These are phyloP conservation scores for Tachystola acroxantha DNA, from an alignment of 2,888 invertebrate genomes.

Conservation along the genomic window DNA sequence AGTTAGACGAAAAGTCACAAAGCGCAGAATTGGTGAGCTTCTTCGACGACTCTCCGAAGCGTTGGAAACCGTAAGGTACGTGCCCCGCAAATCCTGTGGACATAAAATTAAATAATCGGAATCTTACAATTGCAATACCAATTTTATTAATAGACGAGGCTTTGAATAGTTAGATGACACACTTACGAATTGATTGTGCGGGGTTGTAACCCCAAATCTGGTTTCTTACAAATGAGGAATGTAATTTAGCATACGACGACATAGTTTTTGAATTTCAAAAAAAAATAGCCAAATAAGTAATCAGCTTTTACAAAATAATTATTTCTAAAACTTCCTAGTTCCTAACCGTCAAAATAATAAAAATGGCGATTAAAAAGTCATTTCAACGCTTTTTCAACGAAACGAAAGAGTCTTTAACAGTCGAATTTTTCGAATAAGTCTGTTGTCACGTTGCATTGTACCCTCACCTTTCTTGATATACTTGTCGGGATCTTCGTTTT, in stretches of 20 bases:
- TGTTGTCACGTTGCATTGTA: too few relatives aligned
- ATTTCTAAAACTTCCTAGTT: too few relatives aligned
- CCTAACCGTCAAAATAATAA: too few relatives aligned
- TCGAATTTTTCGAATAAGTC: too few relatives aligned
- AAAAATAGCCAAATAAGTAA: not conserved
- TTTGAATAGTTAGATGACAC: not conserved
- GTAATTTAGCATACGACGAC: conserved; percentile 61
- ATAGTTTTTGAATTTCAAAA: conserved; percentile 9
- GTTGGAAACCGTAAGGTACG: conserved; percentile 81
- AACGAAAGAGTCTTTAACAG: too few relatives aligned
- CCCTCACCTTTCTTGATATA: conserved; percentile 80
- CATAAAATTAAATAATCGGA: not conserved
- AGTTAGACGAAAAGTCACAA: conserved; percentile 86
- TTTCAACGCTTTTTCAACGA: too few relatives aligned
- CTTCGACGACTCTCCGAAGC: conserved; percentile 81
- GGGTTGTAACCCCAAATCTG: conserved; percentile 72
- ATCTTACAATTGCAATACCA: not conserved
- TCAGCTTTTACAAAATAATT: not conserved
- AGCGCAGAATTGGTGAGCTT: conserved; percentile 84
- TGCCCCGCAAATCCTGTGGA: conserved; percentile 80
- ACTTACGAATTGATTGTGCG: conserved; percentile 59
- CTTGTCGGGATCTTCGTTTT: conserved; percentile 79
- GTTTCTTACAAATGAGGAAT: conserved; percentile 58
- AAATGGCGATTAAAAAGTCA: too few relatives aligned
- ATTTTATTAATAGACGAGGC: not conserved